These are phyloP conservation scores for Naso thynnoides DNA, from an alignment of 2,797 vertebrate species.

Conservation along the genomic window DNA sequence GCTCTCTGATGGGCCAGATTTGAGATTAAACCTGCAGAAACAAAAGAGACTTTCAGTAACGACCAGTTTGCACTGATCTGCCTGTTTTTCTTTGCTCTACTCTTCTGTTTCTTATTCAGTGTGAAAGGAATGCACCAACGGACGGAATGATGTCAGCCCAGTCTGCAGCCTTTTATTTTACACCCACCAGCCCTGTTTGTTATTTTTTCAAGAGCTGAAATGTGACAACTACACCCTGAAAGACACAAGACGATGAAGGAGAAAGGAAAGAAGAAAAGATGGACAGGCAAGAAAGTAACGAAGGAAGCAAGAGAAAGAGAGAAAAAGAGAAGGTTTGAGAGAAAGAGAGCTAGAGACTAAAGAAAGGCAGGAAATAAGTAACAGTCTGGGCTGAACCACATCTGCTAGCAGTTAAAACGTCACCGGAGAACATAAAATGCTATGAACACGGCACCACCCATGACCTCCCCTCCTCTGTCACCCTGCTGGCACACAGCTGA, in stretches of 20 bases:
- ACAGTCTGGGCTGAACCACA: constrained; percentile 71
- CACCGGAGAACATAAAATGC: constrained; percentile 70
- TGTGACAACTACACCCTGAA: constrained; percentile 35
- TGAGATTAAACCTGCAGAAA: constrained; percentile 56
- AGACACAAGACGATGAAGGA: background rate
- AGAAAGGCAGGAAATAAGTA: constrained; percentile 76
- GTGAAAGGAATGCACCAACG: constrained; percentile 75
- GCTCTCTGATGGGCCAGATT: constrained; percentile 10
- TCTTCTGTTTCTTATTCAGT: constrained; percentile 64
- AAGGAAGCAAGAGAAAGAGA: constrained; percentile 12
- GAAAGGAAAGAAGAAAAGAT: background rate
- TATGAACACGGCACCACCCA: constrained; percentile 56
- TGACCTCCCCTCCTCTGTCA: constrained; percentile 21
- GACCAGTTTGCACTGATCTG: constrained; percentile 26
- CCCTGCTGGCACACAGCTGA: constrained; percentile 36
- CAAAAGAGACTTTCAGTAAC: constrained; percentile 47
- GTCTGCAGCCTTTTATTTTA: constrained; percentile 65
- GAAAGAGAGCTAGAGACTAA: constrained; percentile 15
- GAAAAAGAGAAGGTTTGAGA: constrained; percentile 12
- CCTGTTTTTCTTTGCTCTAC: constrained; percentile 46
- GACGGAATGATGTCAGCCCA: constrained; percentile 76
- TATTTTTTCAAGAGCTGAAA: constrained; percentile 52
- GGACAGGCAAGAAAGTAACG: constrained; percentile 1
- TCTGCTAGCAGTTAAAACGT: constrained; percentile 80
- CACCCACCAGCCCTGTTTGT: constrained; percentile 43